Conservation (phyloP, 2,113 vertebrate species). For the Amphiprion percula region DNA sequence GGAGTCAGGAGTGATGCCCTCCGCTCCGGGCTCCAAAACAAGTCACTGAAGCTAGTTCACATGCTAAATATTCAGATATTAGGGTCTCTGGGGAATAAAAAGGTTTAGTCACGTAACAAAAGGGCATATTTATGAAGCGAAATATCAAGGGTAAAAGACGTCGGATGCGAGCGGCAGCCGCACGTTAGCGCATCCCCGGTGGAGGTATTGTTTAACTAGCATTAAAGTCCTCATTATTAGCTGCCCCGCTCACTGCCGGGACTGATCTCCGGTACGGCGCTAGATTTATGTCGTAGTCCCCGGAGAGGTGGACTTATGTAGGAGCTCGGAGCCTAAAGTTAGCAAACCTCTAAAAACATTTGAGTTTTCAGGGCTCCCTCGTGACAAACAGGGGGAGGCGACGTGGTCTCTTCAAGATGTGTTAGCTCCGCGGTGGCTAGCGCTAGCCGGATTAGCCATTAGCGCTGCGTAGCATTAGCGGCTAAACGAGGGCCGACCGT, state of each 20-base stretch:
- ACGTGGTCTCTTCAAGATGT: slow-evolving; percentile 53
- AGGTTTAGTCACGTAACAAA: not conserved
- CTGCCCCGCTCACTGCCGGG: not conserved
- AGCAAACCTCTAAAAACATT: too few species aligned
- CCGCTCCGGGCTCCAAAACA: slow-evolving; percentile 12
- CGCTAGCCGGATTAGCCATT: slow-evolving; percentile 61
- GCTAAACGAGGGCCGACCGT: slow-evolving; percentile 55
- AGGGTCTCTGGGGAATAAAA: not conserved
- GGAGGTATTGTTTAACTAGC: slow-evolving; percentile 71
- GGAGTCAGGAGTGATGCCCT: slow-evolving; percentile 34
- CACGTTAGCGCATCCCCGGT: slow-evolving; percentile 20
- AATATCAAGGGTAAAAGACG: not conserved
- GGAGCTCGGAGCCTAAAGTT: not conserved
- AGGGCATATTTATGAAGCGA: fast-evolving
- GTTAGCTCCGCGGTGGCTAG: slow-evolving; percentile 66
- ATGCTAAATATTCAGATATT: not conserved
- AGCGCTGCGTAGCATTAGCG: slow-evolving; percentile 69
- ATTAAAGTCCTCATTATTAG: slow-evolving; percentile 54
- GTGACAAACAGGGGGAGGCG: slow-evolving; percentile 56
- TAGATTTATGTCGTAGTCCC: not conserved
- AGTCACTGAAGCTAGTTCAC: slow-evolving; percentile 13
- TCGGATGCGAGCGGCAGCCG: not conserved
- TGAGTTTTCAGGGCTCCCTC: slow-evolving; percentile 54
- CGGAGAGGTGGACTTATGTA: not conserved
- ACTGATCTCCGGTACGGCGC: not conserved